These are phyloP conservation scores for Melipona quadrifasciata DNA, from an alignment of 1,140 invertebrate genomes.

Conservation along the genomic window DNA sequence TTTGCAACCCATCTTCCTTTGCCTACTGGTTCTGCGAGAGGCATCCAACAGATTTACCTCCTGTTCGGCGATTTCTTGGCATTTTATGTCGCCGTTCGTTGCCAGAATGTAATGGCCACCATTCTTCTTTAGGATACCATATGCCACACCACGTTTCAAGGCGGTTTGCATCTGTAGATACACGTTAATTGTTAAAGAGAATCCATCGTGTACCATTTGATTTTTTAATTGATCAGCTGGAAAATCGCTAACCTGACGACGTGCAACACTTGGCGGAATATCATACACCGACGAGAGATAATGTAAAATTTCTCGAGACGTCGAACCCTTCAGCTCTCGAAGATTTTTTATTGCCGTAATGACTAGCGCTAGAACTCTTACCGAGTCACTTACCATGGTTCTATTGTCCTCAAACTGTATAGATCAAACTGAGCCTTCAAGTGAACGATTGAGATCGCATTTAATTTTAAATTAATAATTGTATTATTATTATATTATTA, in stretches of 20 bases:
- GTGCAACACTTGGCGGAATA: slow-evolving; percentile 42
- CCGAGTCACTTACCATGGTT: slow-evolving; percentile 54
- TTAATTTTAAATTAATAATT: too few species aligned
- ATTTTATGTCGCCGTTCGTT: slow-evolving; percentile 45
- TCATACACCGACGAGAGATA: slow-evolving; percentile 64
- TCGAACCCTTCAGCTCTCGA: slow-evolving; percentile 63
- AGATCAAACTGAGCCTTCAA: neutral
- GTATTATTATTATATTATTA: too few species aligned
- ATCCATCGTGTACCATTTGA: too few species aligned
- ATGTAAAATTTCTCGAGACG: slow-evolving; percentile 63
- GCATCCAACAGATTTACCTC: slow-evolving; percentile 65
- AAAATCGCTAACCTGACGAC: slow-evolving; percentile 61
- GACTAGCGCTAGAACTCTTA: slow-evolving; percentile 54
- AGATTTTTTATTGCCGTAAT: slow-evolving; percentile 69
- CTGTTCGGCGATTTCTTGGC: slow-evolving; percentile 62
- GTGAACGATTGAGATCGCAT: too few species aligned
- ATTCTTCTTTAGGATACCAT: slow-evolving; percentile 64
- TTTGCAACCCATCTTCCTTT: slow-evolving; percentile 35
- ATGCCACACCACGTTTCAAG: slow-evolving; percentile 66
- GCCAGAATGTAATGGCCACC: slow-evolving; percentile 61
- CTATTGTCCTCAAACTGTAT: neutral
- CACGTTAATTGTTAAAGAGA: too few species aligned
- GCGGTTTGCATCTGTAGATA: slow-evolving; percentile 58
- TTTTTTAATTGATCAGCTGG: too few species aligned
- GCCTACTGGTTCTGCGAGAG: slow-evolving; percentile 39